Percentiles rank a stretch among this genome's conserved stretches.
Conservation (phyloP, 2,797 vertebrate genomes). For the Allobates femoralis region DNA sequence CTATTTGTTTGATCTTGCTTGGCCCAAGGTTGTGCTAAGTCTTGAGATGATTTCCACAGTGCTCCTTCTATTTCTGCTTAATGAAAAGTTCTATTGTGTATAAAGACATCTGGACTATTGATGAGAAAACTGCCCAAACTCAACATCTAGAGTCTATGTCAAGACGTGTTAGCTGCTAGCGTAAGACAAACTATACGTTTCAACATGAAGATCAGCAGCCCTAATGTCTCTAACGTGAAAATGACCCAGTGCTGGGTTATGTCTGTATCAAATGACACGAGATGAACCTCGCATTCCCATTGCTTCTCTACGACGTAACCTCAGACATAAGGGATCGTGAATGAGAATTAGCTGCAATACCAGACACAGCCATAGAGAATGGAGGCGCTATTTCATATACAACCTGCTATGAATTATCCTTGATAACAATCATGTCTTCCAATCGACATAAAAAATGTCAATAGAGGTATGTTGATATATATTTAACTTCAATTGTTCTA, state of each 20-base stretch:
- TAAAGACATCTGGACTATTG: conserved; percentile 48
- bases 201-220: conserved; percentile 5
- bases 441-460: not conserved
- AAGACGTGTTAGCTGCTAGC: conserved; percentile 17
- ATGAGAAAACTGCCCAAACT: conserved; percentile 25
- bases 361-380: not conserved
- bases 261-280: not conserved
- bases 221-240: not conserved
- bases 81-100: conserved; percentile 57
- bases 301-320: not conserved
- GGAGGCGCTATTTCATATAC: not conserved
- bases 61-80: conserved; percentile 43
- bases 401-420: not conserved
- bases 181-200: not conserved
- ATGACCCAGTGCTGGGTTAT: not conserved
- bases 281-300: not conserved
- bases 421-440: not conserved
- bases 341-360: not conserved
- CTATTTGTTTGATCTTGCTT: conserved; percentile 58
- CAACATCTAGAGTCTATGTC: conserved; percentile 40
- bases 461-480: not conserved
- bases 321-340: not conserved
- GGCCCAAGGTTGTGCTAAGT: conserved; percentile 34
- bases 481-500: not conserved
- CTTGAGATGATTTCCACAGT: conserved; percentile 32